A percentile compares a stretch with the other conserved stretches of the same genome.
These are phyloP conservation scores for Lagodon rhomboides DNA, from an alignment of 2,797 vertebrate genomes.

Conservation along the genomic window DNA sequence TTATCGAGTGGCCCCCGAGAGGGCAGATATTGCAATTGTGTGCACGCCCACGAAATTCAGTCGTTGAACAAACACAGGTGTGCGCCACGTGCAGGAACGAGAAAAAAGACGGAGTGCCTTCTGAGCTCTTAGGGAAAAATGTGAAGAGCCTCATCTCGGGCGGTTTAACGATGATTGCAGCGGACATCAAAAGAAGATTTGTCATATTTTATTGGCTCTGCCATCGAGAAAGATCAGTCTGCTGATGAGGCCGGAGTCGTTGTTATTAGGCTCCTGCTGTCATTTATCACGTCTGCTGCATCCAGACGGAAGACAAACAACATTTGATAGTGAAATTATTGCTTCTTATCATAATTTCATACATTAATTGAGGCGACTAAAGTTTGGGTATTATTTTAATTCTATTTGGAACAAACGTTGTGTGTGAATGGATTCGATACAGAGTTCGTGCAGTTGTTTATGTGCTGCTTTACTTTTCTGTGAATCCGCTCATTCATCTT, in stretches of 20 bases:
- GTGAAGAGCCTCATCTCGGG: constrained; percentile 27
- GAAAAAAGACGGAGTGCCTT: constrained; percentile 2
- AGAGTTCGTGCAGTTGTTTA: no score
- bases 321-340: neutral
- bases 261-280: constrained; percentile 30
- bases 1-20: constrained; percentile 31
- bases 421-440: neutral
- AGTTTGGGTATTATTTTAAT: neutral
- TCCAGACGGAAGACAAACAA: constrained; percentile 17
- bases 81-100: neutral
- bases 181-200: constrained; percentile 50
- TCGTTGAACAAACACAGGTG: constrained; percentile 33
- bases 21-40: constrained; percentile 23
- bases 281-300: constrained; percentile 37
- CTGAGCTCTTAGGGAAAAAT: constrained; percentile 4
- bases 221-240: constrained; percentile 35
- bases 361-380: neutral
- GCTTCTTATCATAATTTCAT: constrained; percentile 8
- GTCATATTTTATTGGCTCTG: constrained; percentile 52
- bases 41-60: constrained; percentile 14
- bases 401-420: neutral
- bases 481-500: neutral
- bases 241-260: constrained; percentile 42
- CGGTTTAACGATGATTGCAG: constrained; percentile 41
- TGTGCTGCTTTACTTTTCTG: neutral